Percentiles rank a stretch among this genome's conserved stretches.
These are phyloP conservation scores for Coccyzus lansbergi DNA, from an alignment of 2,797 vertebrate species.

Conservation along the genomic window DNA sequence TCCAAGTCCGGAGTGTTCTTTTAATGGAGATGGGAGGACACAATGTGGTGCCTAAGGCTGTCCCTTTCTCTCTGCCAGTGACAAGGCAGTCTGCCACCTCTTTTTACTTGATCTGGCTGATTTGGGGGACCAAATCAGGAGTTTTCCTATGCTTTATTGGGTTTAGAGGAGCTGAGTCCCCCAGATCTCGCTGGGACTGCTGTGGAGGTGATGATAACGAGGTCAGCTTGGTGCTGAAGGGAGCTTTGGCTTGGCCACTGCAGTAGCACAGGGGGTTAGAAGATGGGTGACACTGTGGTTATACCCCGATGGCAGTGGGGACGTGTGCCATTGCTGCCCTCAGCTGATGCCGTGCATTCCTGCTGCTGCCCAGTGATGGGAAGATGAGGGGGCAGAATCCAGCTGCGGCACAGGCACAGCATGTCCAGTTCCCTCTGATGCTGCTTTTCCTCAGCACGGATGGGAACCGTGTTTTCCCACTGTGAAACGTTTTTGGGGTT, in stretches of 20 bases:
- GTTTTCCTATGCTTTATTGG: background rate
- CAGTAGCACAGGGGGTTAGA: background rate
- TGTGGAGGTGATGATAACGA: background rate
- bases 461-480: background rate
- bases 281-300: background rate
- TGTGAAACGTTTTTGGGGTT: background rate
- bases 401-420: rapidly evolving
- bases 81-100: background rate
- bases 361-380: background rate
- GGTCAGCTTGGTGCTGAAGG: background rate
- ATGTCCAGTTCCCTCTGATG: background rate
- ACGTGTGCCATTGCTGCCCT: rapidly evolving
- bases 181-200: background rate
- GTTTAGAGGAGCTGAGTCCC: background rate
- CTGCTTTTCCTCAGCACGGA: rapidly evolving
- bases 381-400: background rate
- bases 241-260: background rate
- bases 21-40: background rate
- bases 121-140: background rate
- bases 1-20: background rate
- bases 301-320: background rate
- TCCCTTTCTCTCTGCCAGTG: background rate
- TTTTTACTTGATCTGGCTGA: background rate
- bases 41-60: rapidly evolving
- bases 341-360: rapidly evolving